Base-by-base conservation (phyloP, 2,113 vertebrate genomes). In the Prionailurus viverrinus region DNA sequence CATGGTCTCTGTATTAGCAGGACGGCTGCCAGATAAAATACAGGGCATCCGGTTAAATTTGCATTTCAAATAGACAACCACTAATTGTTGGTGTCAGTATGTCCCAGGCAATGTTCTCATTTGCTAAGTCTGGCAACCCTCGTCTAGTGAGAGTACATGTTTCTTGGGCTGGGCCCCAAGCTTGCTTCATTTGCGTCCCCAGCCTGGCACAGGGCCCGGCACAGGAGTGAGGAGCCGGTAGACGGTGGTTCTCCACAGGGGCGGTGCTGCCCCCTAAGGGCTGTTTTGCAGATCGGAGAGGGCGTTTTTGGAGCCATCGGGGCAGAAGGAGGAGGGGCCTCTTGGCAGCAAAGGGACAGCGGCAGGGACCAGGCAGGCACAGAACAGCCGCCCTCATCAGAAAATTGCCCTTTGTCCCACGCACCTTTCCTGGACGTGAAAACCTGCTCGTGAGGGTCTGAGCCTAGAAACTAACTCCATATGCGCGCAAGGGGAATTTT, bases 221-320 rank as follows among this genome's bases (percentile, higher is more conserved):
- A 31, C 33, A 0, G 12, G 21, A 12, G 0, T 29, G 29, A 36
- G 41, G 31, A 29, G 18, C 41, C 9, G 1, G 2, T 11, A 31
- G 27, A 39, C 7, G n/a, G 2, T 0, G 5, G 45, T 36, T 63
- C 53, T 58, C 45, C n/a, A 4, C 51, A 36, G 71, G 63, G 41
- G 4, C 10, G 1, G 58, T 36, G 36, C 83, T 78, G 91, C 94
- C 97, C 95, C 79, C 88, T 94, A 71, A 83, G 18, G 87, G 83
- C 58, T 15, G 39, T 51, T 58, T n/a, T n/a, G 39, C 76, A 74
- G 69, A 41, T 29, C 4, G 36, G 10, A 66, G 21, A 45, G 61
- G 73, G 65, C 14, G 6, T 15, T 39, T 80, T 55, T 27, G 63
- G 39, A 58, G 58, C 15, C 1, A 1, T 31, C 4, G 33, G 4